phyloP scores from a whole-genome alignment of 2,797 vertebrate genomes.

The Notoglanidium macrostoma region DNA sequence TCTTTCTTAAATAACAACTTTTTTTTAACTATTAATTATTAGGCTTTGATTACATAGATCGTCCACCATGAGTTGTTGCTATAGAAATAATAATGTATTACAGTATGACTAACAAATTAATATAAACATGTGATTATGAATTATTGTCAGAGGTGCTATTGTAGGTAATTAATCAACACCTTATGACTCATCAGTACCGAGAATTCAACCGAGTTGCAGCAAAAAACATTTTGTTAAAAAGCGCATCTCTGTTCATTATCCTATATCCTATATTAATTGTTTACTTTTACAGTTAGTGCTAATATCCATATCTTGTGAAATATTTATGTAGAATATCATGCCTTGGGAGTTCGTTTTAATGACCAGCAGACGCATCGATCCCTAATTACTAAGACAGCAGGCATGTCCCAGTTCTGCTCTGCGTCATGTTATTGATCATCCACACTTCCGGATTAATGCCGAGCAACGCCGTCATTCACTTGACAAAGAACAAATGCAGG shows the following conservation, averaged over 20 bases:
- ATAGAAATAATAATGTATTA: too few species aligned
- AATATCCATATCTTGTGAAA: not conserved
- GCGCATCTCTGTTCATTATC: not conserved
- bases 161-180: not conserved
- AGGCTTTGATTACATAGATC: not conserved
- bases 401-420: conserved; percentile 11
- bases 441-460: not conserved
- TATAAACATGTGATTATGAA: not conserved
- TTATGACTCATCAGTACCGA: not conserved
- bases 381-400: conserved; percentile 28
- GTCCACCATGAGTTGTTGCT: not conserved
- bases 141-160: not conserved
- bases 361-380: conserved; percentile 30
- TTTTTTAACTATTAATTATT: not conserved
- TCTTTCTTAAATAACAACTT: not conserved
- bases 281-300: not conserved
- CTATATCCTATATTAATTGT: not conserved
- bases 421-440: conserved; percentile 21
- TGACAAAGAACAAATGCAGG: conserved; percentile 30
- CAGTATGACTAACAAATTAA: not conserved
- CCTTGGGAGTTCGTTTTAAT: conserved; percentile 39
- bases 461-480: conserved; percentile 8
- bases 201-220: not conserved
- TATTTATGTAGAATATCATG: conserved; percentile 7
- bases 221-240: not conserved